Percentiles rank a stretch among this genome's conserved stretches.
Conservation (phyloP, 2,797 vertebrate genomes). For the Spizella passerina region DNA sequence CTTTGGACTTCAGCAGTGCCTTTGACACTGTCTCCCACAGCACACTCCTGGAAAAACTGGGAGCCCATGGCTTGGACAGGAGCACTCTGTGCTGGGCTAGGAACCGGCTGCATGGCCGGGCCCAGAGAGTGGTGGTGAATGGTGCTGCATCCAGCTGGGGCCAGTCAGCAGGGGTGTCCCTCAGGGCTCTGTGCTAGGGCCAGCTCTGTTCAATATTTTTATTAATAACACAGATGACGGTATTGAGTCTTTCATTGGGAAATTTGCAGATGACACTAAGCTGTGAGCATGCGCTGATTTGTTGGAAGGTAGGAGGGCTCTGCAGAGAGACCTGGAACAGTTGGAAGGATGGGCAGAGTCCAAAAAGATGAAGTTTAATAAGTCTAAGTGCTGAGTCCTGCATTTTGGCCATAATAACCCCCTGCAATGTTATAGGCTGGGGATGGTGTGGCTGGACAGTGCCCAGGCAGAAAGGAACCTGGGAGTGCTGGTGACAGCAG, state of each 20-base stretch:
- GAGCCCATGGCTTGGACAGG: neutral
- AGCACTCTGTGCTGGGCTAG: neutral
- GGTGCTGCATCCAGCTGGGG: neutral
- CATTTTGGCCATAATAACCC: neutral
- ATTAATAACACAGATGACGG: neutral
- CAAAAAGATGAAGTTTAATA: accelerated
- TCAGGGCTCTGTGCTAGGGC: neutral
- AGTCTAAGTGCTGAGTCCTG: neutral
- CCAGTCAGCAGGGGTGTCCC: neutral
- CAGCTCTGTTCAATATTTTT: neutral
- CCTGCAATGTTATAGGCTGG: accelerated
- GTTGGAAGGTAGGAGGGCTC: neutral
- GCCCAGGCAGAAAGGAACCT: neutral
- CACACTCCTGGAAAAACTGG: neutral
- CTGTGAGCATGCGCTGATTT: accelerated
- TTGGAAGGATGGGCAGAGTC: neutral
- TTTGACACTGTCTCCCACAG: neutral
- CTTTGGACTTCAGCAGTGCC: neutral
- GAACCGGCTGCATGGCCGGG: accelerated
- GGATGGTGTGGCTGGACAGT: neutral
- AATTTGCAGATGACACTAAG: neutral
- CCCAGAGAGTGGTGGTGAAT: accelerated
- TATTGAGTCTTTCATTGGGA: accelerated
- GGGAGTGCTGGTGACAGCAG: accelerated
- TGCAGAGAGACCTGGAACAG: neutral